phyloP scores from a whole-genome alignment of 1,140 invertebrate genomes.

The Drosophila arizonae region DNA sequence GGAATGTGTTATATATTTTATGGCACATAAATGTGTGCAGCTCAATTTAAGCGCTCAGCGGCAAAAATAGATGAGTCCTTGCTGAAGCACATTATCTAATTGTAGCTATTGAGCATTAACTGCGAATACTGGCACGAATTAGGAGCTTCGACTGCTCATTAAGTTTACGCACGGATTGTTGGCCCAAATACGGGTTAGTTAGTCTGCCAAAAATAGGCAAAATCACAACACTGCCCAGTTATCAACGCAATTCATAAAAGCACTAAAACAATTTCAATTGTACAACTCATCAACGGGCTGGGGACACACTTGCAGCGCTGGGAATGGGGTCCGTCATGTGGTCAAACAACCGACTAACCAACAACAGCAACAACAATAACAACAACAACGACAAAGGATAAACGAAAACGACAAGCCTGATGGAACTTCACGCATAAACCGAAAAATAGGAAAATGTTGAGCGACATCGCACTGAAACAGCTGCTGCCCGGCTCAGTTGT shows the following conservation, averaged over 20 bases:
- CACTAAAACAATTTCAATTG: constrained; percentile 58
- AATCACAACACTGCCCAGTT: background rate
- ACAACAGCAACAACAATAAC: constrained; percentile 18
- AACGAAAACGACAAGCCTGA: constrained; percentile 53
- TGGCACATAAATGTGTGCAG: too few species aligned
- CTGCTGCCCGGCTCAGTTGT: constrained; percentile 66
- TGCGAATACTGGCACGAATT: background rate
- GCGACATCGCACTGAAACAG: constrained; percentile 57
- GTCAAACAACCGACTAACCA: constrained; percentile 64
- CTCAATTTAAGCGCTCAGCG: background rate
- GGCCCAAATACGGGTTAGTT: constrained; percentile 2
- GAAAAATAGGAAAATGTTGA: constrained; percentile 37
- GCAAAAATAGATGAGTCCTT: background rate
- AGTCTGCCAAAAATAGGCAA: background rate
- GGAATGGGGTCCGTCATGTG: constrained; percentile 63
- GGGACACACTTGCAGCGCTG: constrained; percentile 18
- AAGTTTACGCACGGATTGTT: too few species aligned
- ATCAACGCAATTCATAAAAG: constrained; percentile 48
- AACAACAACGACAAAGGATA: constrained; percentile 30
- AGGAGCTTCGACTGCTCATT: too few species aligned
- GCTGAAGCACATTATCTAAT: background rate
- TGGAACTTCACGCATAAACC: constrained; percentile 56
- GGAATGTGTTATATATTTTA: background rate
- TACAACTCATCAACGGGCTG: constrained; percentile 30
- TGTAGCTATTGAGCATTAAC: background rate